Percentiles rank a stretch among this genome's conserved stretches.
These are phyloP conservation scores for Amphiprion percula DNA, from an alignment of 2,113 vertebrate genomes.

Conservation along the genomic window DNA sequence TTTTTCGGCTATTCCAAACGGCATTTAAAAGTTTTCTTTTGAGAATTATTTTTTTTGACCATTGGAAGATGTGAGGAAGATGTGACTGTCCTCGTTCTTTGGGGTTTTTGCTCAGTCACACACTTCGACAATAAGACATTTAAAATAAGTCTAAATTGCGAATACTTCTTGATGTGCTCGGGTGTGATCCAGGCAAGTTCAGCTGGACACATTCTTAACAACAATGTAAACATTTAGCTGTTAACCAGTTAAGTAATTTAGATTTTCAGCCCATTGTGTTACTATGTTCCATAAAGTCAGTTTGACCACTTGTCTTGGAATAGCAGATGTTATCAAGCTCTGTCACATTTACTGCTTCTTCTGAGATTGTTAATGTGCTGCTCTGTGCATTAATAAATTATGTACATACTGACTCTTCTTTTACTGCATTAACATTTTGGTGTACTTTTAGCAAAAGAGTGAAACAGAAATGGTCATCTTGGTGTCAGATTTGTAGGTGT, in stretches of 20 bases:
- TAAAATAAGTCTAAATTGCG: neutral
- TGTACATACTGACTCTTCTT: conserved; percentile 58
- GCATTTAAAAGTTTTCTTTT: conserved; percentile 21
- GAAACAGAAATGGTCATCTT: too few relatives aligned
- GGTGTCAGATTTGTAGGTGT: too few relatives aligned
- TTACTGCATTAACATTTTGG: neutral
- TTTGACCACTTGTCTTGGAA: conserved; percentile 3
- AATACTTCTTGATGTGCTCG: conserved; percentile 22
- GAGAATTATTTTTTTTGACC: neutral
- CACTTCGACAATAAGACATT: neutral
- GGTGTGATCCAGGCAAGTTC: neutral
- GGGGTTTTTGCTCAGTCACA: neutral
- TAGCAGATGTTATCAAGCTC: neutral
- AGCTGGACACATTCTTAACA: neutral
- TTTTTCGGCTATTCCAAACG: conserved; percentile 19
- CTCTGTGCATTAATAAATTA: conserved; percentile 72
- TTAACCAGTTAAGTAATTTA: neutral
- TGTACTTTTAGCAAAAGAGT: too few relatives aligned
- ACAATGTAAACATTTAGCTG: conserved; percentile 1
- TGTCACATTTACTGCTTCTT: conserved; percentile 18
- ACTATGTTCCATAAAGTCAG: neutral
- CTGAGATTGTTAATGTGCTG: conserved; percentile 43
- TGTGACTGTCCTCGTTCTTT: neutral
- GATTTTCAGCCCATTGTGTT: neutral
- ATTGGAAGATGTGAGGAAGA: neutral